Evolutionary conservation across 2,797 vertebrate genomes (phyloP).

Genomic region (Triplophysa bombifrons): DNA sequence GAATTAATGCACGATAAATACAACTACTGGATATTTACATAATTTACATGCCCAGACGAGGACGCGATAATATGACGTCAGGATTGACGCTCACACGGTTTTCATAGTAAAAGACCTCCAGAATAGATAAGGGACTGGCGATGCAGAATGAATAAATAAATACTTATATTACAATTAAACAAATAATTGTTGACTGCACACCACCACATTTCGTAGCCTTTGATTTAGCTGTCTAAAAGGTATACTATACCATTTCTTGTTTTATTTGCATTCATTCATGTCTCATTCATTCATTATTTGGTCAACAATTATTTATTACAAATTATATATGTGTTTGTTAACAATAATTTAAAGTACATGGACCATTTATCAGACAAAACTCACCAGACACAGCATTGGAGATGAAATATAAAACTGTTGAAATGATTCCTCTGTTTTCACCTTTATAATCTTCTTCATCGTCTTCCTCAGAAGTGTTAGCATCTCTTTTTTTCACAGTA

Average conservation of each 20-base stretch:
- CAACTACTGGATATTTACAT: not conserved
- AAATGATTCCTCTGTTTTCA: slow-evolving; percentile 8
- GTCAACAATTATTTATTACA: not conserved
- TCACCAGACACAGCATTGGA: slow-evolving; percentile 62
- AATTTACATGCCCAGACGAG: not conserved
- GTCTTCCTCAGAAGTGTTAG: slow-evolving; percentile 53
- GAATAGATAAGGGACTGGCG: too few relatives aligned
- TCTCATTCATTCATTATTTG: too few relatives aligned
- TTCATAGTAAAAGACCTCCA: not conserved
- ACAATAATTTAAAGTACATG: not conserved
- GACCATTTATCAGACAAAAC: slow-evolving; percentile 8
- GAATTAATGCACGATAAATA: not conserved
- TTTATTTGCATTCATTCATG: too few relatives aligned
- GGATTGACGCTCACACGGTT: not conserved
- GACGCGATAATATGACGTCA: not conserved
- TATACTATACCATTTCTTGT: not conserved
- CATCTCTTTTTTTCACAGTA: slow-evolving; percentile 38
- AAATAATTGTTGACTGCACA: not conserved
- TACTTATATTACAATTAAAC: too few relatives aligned
- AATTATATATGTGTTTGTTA: too few relatives aligned
- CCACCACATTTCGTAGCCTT: not conserved
- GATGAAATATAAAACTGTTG: slow-evolving; percentile 40
- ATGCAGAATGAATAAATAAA: too few relatives aligned
- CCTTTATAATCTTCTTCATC: slow-evolving; percentile 48
- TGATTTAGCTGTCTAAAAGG: too few relatives aligned